phyloP scores from a whole-genome alignment of 2,797 vertebrate genomes.

The Calcarius lapponicus region DNA sequence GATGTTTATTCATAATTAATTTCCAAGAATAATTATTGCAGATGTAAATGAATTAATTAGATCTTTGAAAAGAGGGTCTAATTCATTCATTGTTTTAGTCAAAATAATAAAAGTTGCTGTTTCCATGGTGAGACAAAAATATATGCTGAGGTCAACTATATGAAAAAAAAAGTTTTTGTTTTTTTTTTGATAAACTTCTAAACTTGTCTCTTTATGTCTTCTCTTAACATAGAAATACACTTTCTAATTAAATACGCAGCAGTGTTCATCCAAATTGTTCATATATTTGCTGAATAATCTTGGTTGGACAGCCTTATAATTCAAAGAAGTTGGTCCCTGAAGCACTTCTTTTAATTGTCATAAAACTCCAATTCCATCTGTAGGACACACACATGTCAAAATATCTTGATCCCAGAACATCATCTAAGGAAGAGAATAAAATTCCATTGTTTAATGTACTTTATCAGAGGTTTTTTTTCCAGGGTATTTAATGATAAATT shows the following conservation, averaged over 20 bases:
- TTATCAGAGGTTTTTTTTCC: background rate
- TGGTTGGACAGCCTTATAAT: background rate
- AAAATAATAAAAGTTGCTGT: background rate
- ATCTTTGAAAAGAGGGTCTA: background rate
- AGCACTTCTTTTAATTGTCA: background rate
- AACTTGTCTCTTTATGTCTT: background rate
- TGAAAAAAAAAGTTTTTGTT: accelerated
- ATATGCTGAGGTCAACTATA: background rate
- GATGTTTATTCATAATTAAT: background rate
- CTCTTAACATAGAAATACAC: background rate
- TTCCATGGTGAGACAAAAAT: background rate
- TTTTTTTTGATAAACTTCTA: background rate
- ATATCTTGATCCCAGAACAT: background rate
- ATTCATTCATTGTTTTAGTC: background rate
- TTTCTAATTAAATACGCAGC: background rate
- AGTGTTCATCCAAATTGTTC: background rate
- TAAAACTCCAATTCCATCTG: background rate
- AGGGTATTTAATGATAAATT: background rate
- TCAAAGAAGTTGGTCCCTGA: background rate
- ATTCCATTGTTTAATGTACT: background rate
- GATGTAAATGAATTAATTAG: background rate
- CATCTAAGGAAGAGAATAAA: background rate
- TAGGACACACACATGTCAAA: background rate
- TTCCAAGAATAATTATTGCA: background rate
- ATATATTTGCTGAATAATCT: background rate